Percentiles rank a stretch among this genome's conserved stretches.
phyloP scores from a whole-genome alignment of 92 coral and sea anemone species.

The Micromussa lordhowensis region DNA sequence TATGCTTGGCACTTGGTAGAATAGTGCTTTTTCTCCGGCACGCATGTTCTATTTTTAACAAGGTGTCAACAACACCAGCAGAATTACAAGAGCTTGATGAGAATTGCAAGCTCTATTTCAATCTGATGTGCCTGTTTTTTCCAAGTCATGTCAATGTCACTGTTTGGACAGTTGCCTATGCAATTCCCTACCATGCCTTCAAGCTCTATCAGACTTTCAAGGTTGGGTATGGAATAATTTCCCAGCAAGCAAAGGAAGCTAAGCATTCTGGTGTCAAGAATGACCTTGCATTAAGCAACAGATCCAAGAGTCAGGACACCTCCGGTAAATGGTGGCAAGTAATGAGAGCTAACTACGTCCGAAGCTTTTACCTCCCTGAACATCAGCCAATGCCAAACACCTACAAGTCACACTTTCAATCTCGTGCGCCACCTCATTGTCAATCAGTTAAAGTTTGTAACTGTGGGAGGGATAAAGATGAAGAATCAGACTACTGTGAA shows the following conservation, averaged over 20 bases:
- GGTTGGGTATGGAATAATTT: constrained; percentile 55
- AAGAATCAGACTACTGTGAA: constrained; percentile 14
- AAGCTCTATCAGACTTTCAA: constrained; percentile 33
- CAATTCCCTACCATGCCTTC: constrained; percentile 66
- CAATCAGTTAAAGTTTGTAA: not conserved
- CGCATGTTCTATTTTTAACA: constrained; percentile 65
- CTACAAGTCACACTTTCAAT: constrained; percentile 44
- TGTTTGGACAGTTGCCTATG: constrained; percentile 67
- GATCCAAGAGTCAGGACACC: not conserved
- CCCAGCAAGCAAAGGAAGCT: constrained; percentile 46
- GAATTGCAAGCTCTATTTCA: constrained; percentile 64
- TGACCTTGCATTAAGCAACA: constrained; percentile 27
- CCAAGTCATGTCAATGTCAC: constrained; percentile 61
- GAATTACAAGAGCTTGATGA: constrained; percentile 61
- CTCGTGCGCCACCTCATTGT: constrained; percentile 59
- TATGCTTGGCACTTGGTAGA: constrained; percentile 57
- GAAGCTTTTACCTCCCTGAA: constrained; percentile 59
- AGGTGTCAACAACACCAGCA: constrained; percentile 53
- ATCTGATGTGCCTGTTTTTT: constrained; percentile 64
- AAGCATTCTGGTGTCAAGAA: constrained; percentile 38
- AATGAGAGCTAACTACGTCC: constrained; percentile 47
- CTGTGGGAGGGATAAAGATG: constrained; percentile 38
- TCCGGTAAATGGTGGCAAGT: constrained; percentile 66
- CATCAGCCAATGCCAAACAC: constrained; percentile 58
- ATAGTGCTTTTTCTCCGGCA: constrained; percentile 41